A percentile compares a stretch with the other conserved stretches of the same genome.
These are phyloP conservation scores for Drosophila rubida DNA, from an alignment of 2,888 invertebrate species.

Conservation along the genomic window DNA sequence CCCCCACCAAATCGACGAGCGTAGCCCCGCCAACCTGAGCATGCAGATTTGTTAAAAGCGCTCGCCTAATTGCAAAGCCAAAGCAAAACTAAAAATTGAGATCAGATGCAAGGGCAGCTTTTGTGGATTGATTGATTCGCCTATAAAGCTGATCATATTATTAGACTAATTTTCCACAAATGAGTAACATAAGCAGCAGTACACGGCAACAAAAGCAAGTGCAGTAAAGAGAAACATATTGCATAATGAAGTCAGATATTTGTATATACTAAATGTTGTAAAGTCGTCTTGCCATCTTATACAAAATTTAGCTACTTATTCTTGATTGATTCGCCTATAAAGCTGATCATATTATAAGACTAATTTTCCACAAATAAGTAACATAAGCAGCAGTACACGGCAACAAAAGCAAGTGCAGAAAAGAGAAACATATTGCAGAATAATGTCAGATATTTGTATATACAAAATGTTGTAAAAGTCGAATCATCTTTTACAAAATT, in stretches of 20 bases:
- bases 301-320: too few species aligned
- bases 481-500: too few species aligned
- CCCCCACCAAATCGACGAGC: neutral
- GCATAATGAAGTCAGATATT: too few species aligned
- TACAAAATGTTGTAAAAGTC: too few species aligned
- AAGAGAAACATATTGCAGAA: too few species aligned
- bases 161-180: conserved; percentile 13
- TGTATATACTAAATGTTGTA: too few species aligned
- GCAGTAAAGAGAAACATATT: too few species aligned
- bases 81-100: neutral
- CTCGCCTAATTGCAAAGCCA: neutral
- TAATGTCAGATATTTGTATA: too few species aligned
- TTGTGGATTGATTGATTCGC: conserved; percentile 15
- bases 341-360: conserved; percentile 13
- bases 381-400: neutral
- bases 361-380: conserved; percentile 11
- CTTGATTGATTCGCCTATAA: conserved; percentile 21
- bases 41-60: neutral
- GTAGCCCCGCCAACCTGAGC: neutral
- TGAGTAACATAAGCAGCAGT: neutral
- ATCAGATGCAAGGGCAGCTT: neutral
- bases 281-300: too few species aligned
- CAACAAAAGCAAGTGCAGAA: too few species aligned
- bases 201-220: neutral
- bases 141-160: conserved; percentile 18